These are phyloP conservation scores for Anguilla anguilla DNA, from an alignment of 2,797 vertebrate genomes.

Conservation along the genomic window DNA sequence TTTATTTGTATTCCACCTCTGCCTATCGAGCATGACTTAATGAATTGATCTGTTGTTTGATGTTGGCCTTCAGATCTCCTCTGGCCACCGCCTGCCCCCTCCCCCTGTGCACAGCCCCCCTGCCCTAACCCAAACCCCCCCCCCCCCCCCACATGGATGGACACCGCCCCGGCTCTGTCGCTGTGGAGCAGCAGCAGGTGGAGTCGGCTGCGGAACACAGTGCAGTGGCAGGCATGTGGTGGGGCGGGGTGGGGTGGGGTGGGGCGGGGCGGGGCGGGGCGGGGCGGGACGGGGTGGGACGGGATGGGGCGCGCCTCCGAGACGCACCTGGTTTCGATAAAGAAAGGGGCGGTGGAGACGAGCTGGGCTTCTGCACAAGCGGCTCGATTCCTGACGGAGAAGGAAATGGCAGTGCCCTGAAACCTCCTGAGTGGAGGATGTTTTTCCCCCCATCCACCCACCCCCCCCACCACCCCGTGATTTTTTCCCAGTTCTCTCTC, in stretches of 20 bases:
- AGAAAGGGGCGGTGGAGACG: constrained; percentile 34
- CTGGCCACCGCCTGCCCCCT: constrained; percentile 45
- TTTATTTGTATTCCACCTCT: not conserved
- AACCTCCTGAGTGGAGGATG: constrained; percentile 25
- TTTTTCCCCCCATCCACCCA: not conserved
- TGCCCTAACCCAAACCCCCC: constrained; percentile 28
- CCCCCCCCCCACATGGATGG: not conserved
- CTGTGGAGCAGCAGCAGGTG: constrained; percentile 9
- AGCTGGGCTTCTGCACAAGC: not conserved
- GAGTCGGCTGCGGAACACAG: not conserved
- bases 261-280: too few species aligned
- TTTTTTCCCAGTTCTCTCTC: not conserved
- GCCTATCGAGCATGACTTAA: constrained; percentile 64
- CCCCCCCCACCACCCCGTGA: not conserved
- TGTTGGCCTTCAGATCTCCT: constrained; percentile 69
- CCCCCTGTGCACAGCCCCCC: constrained; percentile 30
- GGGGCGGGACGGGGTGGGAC: too few species aligned
- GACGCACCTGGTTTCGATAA: constrained; percentile 42
- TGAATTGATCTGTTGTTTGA: constrained; percentile 66
- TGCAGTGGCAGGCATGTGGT: not conserved
- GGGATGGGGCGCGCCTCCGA: not conserved
- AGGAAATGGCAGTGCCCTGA: constrained; percentile 34
- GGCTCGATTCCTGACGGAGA: constrained; percentile 29
- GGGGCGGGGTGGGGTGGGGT: not conserved
- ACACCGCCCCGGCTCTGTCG: not conserved